Evolutionary conservation across 1,140 invertebrate genomes (phyloP).

Genomic region (Hylyphantes graminicola): DNA sequence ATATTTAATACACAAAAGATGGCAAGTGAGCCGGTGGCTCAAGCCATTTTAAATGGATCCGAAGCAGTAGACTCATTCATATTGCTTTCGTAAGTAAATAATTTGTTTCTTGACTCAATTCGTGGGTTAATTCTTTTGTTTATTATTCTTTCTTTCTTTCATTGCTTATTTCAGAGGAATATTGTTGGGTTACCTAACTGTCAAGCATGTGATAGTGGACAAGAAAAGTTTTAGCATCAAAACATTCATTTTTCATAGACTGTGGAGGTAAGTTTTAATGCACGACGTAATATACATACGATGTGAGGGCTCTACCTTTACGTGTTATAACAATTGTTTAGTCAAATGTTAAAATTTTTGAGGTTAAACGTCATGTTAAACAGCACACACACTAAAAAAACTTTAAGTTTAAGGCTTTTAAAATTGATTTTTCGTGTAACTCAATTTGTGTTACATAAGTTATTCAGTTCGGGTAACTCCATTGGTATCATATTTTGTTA

Average conservation of each 20-base stretch:
- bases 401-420: too few relatives aligned
- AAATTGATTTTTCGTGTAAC: too few relatives aligned
- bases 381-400: too few relatives aligned
- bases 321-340: too few relatives aligned
- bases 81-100: neutral
- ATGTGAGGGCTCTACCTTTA: too few relatives aligned
- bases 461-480: too few relatives aligned
- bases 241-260: slow-evolving; percentile 60
- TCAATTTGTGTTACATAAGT: too few relatives aligned
- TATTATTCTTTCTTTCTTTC: neutral
- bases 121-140: neutral
- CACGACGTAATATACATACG: too few relatives aligned
- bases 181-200: slow-evolving; percentile 48
- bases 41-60: slow-evolving; percentile 6
- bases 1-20: neutral
- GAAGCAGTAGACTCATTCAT: neutral
- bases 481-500: too few relatives aligned
- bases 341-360: too few relatives aligned
- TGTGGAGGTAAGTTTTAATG: slow-evolving; percentile 28
- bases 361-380: too few relatives aligned
- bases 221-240: slow-evolving; percentile 53
- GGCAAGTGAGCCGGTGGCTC: neutral
- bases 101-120: neutral
- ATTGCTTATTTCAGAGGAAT: slow-evolving; percentile 60
- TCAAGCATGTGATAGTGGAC: slow-evolving; percentile 46